Evolutionary conservation across 2,888 invertebrate species (phyloP).

Genomic region (Drosophila histrio): DNA sequence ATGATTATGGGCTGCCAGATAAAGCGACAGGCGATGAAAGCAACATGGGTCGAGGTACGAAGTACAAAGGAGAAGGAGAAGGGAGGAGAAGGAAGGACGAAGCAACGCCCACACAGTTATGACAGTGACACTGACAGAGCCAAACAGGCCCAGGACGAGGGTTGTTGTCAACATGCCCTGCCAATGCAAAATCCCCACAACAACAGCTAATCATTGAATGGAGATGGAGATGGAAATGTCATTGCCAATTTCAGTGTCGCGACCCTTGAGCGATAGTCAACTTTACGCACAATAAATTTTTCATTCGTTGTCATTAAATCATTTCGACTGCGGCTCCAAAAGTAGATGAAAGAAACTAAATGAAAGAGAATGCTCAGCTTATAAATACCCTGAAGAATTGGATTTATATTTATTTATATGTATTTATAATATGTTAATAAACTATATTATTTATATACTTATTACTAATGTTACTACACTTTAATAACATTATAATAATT

Average conservation of each 20-base stretch:
- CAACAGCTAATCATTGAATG: constrained; percentile 58
- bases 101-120: constrained; percentile 72
- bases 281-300: constrained; percentile 83
- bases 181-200: constrained; percentile 28
- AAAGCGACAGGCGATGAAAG: constrained; percentile 32
- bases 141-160: constrained; percentile 29
- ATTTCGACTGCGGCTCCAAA: constrained; percentile 47
- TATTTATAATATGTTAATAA: no score
- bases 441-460: no score
- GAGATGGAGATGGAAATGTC: constrained; percentile 45
- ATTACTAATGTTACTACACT: background rate
- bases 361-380: background rate
- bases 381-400: background rate
- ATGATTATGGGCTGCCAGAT: constrained; percentile 66
- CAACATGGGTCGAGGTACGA: constrained; percentile 6
- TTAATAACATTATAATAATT: background rate
- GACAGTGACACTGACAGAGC: constrained; percentile 64
- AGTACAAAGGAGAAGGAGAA: constrained; percentile 12
- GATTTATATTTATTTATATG: no score
- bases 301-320: constrained; percentile 81
- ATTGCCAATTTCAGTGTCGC: constrained; percentile 59
- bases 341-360: constrained; percentile 6
- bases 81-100: constrained; percentile 16
- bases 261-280: constrained; percentile 56
- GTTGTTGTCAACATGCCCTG: constrained; percentile 40